Conservation (phyloP, 92 coral and sea anemone species). For the Metridium senile region DNA sequence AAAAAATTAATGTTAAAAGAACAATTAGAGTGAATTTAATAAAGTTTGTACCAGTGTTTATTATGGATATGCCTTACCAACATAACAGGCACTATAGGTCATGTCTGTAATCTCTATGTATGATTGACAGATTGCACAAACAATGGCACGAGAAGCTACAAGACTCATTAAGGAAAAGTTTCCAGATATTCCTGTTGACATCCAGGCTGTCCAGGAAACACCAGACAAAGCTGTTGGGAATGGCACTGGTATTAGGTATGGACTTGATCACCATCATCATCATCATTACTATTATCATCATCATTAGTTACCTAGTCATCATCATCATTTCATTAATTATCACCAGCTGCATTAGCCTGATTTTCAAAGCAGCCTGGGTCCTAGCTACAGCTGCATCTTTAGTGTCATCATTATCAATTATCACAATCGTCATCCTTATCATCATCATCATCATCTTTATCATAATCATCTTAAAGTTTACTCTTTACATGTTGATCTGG, state of each 20-base stretch:
- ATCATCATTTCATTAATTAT: no score
- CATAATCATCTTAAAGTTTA: background rate
- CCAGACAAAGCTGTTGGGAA: conserved; percentile 72
- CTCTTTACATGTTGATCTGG: background rate
- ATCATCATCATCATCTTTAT: conserved; percentile 9
- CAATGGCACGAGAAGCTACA: conserved; percentile 89
- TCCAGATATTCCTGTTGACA: conserved; percentile 67
- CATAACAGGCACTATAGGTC: no score
- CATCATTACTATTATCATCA: background rate
- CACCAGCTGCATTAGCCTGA: no score
- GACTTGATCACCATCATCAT: background rate
- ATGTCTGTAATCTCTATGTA: background rate
- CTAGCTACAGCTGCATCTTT: no score
- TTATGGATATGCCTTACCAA: no score
- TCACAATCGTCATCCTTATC: background rate
- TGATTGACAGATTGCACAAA: conserved; percentile 74
- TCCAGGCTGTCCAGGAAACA: conserved; percentile 82
- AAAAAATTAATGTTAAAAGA: no score
- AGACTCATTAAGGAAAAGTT: conserved; percentile 58
- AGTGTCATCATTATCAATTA: background rate
- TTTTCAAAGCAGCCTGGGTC: no score
- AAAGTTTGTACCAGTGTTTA: no score
- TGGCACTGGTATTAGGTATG: conserved; percentile 74
- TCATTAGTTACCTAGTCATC: no score
- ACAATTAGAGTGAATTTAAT: no score